Evolutionary conservation across 2,797 vertebrate genomes (phyloP).

Genomic region (Pelobates cultripes): DNA sequence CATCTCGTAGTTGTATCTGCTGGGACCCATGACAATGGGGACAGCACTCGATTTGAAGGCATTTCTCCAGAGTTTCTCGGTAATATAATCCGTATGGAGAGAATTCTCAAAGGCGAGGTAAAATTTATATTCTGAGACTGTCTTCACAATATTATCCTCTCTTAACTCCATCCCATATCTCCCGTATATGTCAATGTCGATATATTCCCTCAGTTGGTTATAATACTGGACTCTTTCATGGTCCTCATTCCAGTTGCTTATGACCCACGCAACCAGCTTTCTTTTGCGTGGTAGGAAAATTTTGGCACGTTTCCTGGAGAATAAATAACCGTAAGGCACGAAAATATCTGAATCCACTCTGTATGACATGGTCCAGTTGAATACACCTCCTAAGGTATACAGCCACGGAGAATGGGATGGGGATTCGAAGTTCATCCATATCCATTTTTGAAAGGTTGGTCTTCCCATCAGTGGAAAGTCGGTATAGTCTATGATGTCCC

Average conservation of each 20-base stretch:
- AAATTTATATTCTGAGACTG: constrained; percentile 84
- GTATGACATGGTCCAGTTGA: constrained; percentile 93
- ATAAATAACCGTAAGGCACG: constrained; percentile 86
- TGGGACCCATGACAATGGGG: constrained; percentile 88
- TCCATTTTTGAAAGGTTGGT: constrained; percentile 83
- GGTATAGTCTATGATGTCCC: constrained; percentile 63
- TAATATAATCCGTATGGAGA: constrained; percentile 91
- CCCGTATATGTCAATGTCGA: constrained; percentile 84
- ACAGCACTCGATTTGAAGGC: constrained; percentile 80
- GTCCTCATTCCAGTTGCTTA: constrained; percentile 88
- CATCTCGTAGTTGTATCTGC: constrained; percentile 86
- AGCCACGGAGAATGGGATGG: constrained; percentile 78
- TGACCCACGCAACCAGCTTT: constrained; percentile 85
- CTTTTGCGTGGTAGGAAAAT: constrained; percentile 63
- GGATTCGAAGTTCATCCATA: constrained; percentile 97
- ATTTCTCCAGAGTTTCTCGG: constrained; percentile 92
- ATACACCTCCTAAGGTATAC: constrained; percentile 68
- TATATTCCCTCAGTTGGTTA: constrained; percentile 71
- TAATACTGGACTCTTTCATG: constrained; percentile 84
- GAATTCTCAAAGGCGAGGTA: constrained; percentile 96
- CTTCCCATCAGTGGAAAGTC: constrained; percentile 58
- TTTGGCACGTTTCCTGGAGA: constrained; percentile 52
- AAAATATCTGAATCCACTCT: constrained; percentile 83
- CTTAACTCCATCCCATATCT: constrained; percentile 67
- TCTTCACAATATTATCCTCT: constrained; percentile 68